Evolutionary conservation across 2,888 invertebrate species (phyloP), one percentile per base, ranked within the genome.

Genomic region (Pseudeuparius sepicola): DNA sequence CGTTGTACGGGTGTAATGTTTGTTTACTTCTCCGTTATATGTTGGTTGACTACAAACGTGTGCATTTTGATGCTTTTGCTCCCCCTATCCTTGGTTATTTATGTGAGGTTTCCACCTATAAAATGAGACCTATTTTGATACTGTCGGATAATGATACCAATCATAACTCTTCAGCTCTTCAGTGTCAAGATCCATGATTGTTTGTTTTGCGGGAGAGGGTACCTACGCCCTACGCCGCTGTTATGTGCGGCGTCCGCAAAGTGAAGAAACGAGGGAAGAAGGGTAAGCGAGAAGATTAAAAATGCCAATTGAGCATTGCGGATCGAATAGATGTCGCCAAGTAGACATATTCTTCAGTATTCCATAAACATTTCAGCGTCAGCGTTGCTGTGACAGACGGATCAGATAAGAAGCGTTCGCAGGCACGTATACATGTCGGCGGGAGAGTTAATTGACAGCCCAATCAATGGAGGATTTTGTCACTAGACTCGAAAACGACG

Each of bases 381-480:
- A 39, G 28, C 49, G 48, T 46, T 48, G 46, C 54, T 52, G 58
- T 59, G 61, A 60, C 57, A 54, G 56, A 59, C 53, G 53, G 48
- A 61, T 61, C 62, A 60, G 60, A 61, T 62, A 61, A 61, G 59
- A 59, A 56, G 59, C 59, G 58, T 60, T 57, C 54, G 55, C 55
- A 60, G 56, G 60, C 60, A 60, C 61, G 60, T 60, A 61, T 60
- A 61, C 60, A 62, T 61, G 61, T 61, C 60, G 52, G 49, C 44
- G 43, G 46, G 51, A 60, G 57, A 61, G 59, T 62, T 62, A 62
- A 61, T 61, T 62, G 61, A 61, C 61, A 60, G 61, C 48, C 60
- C 60, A 61, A 60, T 60, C 60, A 61, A 60, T 61, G 60, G 58
- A 55, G 57, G 55, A 60, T 61, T 62, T 62, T 62, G 61, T 61